Conservation (phyloP, 2,797 vertebrate species). For the Carduelis carduelis region DNA sequence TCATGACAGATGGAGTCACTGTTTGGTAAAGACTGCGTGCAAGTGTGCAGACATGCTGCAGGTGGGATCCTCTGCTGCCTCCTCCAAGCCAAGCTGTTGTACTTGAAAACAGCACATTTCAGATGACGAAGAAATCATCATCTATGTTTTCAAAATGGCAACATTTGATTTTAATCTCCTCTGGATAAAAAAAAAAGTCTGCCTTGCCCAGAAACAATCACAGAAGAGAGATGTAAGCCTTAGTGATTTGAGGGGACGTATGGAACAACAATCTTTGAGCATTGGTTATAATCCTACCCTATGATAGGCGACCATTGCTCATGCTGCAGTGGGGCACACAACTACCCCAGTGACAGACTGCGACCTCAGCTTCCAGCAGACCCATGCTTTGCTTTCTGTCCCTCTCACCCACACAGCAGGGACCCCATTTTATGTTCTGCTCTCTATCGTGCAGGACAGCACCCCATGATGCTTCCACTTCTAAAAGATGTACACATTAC, state of each 20-base stretch:
- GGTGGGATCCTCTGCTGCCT: conserved; percentile 45
- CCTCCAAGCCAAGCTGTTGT: conserved; percentile 55
- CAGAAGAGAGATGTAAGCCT: neutral
- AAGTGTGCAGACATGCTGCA: conserved; percentile 47
- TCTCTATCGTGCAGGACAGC: neutral
- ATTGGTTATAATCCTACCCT: neutral
- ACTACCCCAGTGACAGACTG: accelerated
- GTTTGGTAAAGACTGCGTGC: neutral
- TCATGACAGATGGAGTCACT: conserved; percentile 59
- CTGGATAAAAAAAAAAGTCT: neutral
- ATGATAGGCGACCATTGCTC: accelerated
- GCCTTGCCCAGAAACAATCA: neutral
- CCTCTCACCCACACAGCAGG: neutral
- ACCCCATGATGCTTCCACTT: neutral
- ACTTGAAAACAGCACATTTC: conserved; percentile 12
- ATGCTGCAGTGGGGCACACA: neutral
- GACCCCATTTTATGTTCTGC: neutral
- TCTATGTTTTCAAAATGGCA: neutral
- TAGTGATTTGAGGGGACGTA: neutral
- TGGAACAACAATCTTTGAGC: neutral
- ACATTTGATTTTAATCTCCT: neutral
- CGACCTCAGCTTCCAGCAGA: neutral
- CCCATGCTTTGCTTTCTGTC: neutral
- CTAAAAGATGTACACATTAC: neutral
- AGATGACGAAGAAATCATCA: conserved; percentile 32